Percentiles rank a stretch among this genome's conserved stretches.
phyloP scores from a whole-genome alignment of 2,888 invertebrate species.

The Alloplasta piceator region DNA sequence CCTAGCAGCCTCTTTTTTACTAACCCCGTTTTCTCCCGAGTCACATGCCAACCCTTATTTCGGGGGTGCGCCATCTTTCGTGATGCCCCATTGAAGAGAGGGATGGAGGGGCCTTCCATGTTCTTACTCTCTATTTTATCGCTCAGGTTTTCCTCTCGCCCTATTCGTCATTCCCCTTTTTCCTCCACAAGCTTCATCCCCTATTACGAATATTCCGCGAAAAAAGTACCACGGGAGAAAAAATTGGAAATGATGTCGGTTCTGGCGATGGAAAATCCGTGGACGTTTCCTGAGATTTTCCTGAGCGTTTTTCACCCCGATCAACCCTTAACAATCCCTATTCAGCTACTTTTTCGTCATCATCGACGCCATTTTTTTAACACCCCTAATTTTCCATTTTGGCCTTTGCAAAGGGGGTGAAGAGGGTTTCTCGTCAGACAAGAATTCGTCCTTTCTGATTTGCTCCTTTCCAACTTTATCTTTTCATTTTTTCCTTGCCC shows the following conservation, averaged over 20 bases:
- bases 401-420: no score
- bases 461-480: slow-evolving; percentile 28
- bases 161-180: slow-evolving; percentile 51
- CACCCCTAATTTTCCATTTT: no score
- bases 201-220: slow-evolving; percentile 14
- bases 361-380: no score
- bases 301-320: no score
- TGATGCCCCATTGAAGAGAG: no score
- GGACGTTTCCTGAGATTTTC: no score
- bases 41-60: slow-evolving; percentile 54
- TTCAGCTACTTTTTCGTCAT: no score
- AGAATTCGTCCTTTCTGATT: neutral
- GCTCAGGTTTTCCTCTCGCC: slow-evolving; percentile 41
- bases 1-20: slow-evolving; percentile 36
- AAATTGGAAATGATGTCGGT: slow-evolving; percentile 27
- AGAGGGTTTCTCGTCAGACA: no score
- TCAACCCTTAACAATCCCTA: no score
- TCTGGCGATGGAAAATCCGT: neutral
- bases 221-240: slow-evolving; percentile 20
- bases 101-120: neutral
- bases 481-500: slow-evolving; percentile 31
- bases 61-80: slow-evolving; percentile 30
- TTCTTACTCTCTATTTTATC: slow-evolving; percentile 56
- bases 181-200: slow-evolving; percentile 36
- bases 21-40: slow-evolving; percentile 46